phyloP scores from a whole-genome alignment of 2,888 invertebrate species.

The Chesias legatella region DNA sequence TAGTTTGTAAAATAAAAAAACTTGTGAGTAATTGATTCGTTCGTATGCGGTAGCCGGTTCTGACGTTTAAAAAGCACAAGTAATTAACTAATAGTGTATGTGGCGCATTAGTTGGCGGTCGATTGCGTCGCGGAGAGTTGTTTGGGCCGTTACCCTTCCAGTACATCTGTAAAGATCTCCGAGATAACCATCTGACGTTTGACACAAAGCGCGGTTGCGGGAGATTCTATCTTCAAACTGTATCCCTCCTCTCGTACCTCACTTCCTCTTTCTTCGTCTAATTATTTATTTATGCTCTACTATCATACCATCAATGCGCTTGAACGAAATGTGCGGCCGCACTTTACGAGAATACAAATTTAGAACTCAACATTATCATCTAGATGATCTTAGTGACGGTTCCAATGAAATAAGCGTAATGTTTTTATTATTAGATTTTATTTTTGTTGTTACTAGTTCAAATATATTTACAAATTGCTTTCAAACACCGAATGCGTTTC shows the following conservation, averaged over 20 bases:
- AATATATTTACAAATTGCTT: too few species aligned
- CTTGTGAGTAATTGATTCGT: constrained; percentile 23
- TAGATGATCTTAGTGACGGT: constrained; percentile 65
- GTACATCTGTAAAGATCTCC: constrained; percentile 79
- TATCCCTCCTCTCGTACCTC: constrained; percentile 49
- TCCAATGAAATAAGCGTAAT: constrained; percentile 47
- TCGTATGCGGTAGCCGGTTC: constrained; percentile 35
- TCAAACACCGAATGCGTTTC: too few species aligned
- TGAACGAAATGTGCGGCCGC: constrained; percentile 62
- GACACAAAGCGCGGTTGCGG: constrained; percentile 78
- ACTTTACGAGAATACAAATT: constrained; percentile 69
- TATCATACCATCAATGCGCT: constrained; percentile 77
- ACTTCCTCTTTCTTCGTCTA: constrained; percentile 70
- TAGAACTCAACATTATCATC: constrained; percentile 66
- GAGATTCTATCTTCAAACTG: constrained; percentile 75
- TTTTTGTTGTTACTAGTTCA: too few species aligned
- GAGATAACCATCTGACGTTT: constrained; percentile 77
- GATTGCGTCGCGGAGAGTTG: constrained; percentile 63
- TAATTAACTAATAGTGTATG: constrained; percentile 68
- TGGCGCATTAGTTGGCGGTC: constrained; percentile 62
- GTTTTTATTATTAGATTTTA: too few species aligned
- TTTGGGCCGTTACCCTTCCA: constrained; percentile 70
- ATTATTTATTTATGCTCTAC: constrained; percentile 76
- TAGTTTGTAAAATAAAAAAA: constrained; percentile 9
- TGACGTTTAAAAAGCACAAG: constrained; percentile 47